These are phyloP conservation scores for Brachypterus glaber DNA, from an alignment of 2,888 invertebrate genomes.

Conservation along the genomic window DNA sequence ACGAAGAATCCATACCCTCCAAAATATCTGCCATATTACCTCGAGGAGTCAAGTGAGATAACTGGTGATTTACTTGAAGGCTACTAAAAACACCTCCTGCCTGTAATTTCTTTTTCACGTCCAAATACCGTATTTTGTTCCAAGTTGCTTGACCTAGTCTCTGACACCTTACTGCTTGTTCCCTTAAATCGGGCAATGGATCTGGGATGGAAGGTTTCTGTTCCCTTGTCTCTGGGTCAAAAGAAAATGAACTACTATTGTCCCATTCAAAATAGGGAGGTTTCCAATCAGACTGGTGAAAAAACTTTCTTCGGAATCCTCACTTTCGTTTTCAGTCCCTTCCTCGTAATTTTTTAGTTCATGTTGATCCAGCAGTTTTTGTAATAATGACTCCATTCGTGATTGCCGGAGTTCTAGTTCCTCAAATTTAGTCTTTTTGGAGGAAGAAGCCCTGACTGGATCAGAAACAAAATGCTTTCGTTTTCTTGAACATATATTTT, in stretches of 20 bases:
- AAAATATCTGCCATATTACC: not conserved
- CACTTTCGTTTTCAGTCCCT: not conserved
- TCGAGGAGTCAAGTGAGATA: not conserved
- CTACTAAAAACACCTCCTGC: not conserved
- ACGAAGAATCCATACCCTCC: too few species aligned
- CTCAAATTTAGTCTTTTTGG: not conserved
- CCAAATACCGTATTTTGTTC: not conserved
- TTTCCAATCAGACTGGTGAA: too few species aligned
- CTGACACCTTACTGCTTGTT: not conserved
- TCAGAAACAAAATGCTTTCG: too few species aligned
- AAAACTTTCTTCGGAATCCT: not conserved
- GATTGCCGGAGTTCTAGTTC: not conserved
- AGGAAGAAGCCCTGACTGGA: not conserved
- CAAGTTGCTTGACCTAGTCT: not conserved
- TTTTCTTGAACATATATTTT: too few species aligned
- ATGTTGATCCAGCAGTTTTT: not conserved
- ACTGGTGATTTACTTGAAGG: not conserved
- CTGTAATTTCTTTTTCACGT: slow-evolving; percentile 2
- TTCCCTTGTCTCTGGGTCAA: not conserved
- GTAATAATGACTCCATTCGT: not conserved
- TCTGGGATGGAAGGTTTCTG: not conserved
- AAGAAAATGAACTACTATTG: not conserved
- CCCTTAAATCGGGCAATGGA: not conserved
- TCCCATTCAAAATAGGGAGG: too few species aligned
- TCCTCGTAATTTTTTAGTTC: not conserved